Evolutionary conservation across 1,140 invertebrate species (phyloP).

Genomic region (Ceratina calcarata): DNA sequence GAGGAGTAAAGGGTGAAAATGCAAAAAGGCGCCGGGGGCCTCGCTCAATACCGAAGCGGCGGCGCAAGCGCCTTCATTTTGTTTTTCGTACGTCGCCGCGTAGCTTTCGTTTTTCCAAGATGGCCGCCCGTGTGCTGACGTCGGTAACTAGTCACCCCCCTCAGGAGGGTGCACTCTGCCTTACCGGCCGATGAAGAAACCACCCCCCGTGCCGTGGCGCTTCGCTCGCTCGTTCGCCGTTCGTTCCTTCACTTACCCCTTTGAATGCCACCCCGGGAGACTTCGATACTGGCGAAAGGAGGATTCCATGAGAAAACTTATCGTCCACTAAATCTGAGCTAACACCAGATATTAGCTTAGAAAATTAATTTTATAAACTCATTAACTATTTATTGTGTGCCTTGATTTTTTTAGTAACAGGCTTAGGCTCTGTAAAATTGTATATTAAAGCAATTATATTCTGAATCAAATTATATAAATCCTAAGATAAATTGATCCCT

Average conservation of each 20-base stretch:
- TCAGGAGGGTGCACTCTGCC: constrained; percentile 51
- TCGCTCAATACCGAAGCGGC: constrained; percentile 75
- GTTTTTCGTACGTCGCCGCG: constrained; percentile 73
- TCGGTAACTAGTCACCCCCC: constrained; percentile 69
- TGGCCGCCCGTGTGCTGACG: constrained; percentile 65
- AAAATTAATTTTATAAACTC: no score
- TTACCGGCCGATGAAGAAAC: constrained; percentile 66
- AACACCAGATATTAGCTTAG: no score
- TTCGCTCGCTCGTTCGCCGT: constrained; percentile 20
- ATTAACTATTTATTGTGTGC: no score
- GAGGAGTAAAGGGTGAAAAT: constrained; percentile 64
- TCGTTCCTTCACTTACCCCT: neutral
- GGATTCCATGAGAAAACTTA: neutral
- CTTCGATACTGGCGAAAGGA: constrained; percentile 52
- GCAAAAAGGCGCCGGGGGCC: constrained; percentile 73
- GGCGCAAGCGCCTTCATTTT: constrained; percentile 79
- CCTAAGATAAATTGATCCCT: neutral
- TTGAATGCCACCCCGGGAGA: constrained; percentile 46
- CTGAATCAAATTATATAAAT: neutral
- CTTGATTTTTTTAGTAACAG: no score
- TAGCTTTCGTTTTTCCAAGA: constrained; percentile 75
- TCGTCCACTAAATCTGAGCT: no score
- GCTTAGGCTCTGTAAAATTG: no score
- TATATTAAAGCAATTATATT: no score
- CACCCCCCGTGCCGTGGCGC: constrained; percentile 65